These are phyloP conservation scores for Vanacampus margaritifer DNA, from an alignment of 2,113 vertebrate species.

Conservation along the genomic window DNA sequence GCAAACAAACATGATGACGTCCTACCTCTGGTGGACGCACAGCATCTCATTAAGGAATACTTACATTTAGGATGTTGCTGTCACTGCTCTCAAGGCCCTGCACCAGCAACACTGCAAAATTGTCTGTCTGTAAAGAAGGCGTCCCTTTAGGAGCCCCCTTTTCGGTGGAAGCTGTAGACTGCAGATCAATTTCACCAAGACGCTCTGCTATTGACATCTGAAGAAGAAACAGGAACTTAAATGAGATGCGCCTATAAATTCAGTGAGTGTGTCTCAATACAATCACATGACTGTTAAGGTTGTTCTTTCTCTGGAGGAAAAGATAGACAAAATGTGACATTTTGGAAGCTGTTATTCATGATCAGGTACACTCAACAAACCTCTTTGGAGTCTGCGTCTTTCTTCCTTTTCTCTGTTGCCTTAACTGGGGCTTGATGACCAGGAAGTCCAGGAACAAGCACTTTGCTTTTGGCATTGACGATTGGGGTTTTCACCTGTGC, in stretches of 20 bases:
- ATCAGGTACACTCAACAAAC: slow-evolving; percentile 54
- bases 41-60: slow-evolving; percentile 26
- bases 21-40: too few relatives aligned
- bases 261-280: not conserved
- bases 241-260: not conserved
- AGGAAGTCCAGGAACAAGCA: slow-evolving; percentile 90
- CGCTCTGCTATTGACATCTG: slow-evolving; percentile 90
- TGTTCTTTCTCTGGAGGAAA: not conserved
- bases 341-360: not conserved
- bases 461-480: slow-evolving; percentile 79
- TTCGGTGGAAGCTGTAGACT: slow-evolving; percentile 32
- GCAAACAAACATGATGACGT: too few relatives aligned
- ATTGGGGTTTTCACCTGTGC: slow-evolving; percentile 87
- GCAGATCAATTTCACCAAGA: slow-evolving; percentile 83
- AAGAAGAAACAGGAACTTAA: not conserved
- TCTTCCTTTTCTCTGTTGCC: slow-evolving; percentile 82
- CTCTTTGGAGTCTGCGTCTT: slow-evolving; percentile 74
- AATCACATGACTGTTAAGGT: not conserved
- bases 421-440: slow-evolving; percentile 83
- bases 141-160: slow-evolving; percentile 72
- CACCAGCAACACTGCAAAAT: slow-evolving; percentile 85
- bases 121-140: slow-evolving; percentile 83
- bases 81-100: slow-evolving; percentile 96
- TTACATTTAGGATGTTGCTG: slow-evolving; percentile 85
- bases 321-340: not conserved